Percentiles rank a stretch among this genome's conserved stretches.
These are phyloP conservation scores for Lasioglossum lativentre DNA, from an alignment of 2,888 invertebrate genomes.

Conservation along the genomic window DNA sequence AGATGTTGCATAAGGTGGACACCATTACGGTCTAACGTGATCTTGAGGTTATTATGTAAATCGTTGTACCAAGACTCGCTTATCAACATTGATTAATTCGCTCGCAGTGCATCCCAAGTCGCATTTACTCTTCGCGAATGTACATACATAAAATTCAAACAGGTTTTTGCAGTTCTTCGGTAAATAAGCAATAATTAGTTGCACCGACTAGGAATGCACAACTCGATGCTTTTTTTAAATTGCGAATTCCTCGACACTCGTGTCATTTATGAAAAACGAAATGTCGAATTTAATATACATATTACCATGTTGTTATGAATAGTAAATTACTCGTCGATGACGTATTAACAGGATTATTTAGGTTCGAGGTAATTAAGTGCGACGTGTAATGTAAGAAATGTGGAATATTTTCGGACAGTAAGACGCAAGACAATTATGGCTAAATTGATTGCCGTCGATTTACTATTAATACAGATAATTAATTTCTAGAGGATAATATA, in stretches of 20 bases:
- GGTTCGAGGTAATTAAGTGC: background rate
- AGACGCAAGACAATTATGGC: background rate
- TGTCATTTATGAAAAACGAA: background rate
- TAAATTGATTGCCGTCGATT: background rate
- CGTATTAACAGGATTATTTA: background rate
- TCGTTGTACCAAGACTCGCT: background rate
- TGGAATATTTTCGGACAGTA: background rate
- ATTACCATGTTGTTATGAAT: background rate
- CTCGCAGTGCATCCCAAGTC: background rate
- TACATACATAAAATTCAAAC: background rate
- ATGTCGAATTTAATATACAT: background rate
- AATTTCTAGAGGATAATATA: background rate
- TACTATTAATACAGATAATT: background rate
- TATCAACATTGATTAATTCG: background rate
- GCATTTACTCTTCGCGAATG: background rate
- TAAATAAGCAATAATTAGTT: background rate
- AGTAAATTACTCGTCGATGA: background rate
- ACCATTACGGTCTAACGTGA: constrained; percentile 6
- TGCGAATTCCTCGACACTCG: background rate
- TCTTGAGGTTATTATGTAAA: constrained; percentile 20
- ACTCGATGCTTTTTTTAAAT: background rate
- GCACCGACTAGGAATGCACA: background rate
- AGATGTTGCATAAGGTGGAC: constrained; percentile 41
- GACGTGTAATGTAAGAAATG: background rate
- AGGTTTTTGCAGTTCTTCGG: background rate